phyloP scores from a whole-genome alignment of 2,113 vertebrate species.

The Dromas ardeola region DNA sequence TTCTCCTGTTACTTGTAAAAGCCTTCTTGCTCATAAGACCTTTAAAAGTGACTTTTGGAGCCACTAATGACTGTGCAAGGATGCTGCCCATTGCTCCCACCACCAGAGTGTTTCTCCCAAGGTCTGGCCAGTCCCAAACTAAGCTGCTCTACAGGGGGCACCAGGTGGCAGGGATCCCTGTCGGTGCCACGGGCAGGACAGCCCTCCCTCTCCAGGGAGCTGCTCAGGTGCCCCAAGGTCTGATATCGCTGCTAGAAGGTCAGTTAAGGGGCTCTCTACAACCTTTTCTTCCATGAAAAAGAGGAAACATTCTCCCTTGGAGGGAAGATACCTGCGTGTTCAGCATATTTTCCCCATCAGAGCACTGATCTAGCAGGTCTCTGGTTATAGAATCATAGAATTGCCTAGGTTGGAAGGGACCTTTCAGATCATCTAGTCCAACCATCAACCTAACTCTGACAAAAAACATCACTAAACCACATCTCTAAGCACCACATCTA shows the following conservation, averaged over 20 bases:
- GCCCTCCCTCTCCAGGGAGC: not conserved
- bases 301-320: not conserved
- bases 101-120: not conserved
- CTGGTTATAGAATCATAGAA: no score
- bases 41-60: not conserved
- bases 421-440: no score
- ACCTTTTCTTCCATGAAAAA: not conserved
- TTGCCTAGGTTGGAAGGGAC: no score
- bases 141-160: accelerated
- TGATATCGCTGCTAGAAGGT: not conserved
- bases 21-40: not conserved
- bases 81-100: not conserved
- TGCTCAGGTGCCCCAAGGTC: not conserved
- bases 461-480: no score
- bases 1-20: not conserved
- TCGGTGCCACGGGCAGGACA: not conserved
- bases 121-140: not conserved
- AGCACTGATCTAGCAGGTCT: not conserved
- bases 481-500: no score
- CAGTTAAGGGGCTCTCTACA: not conserved
- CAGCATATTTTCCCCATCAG: not conserved
- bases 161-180: accelerated
- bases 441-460: no score
- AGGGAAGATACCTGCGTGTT: not conserved
- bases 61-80: not conserved